Conservation (phyloP, 2,888 invertebrate genomes). For the Andrena dorsata region DNA sequence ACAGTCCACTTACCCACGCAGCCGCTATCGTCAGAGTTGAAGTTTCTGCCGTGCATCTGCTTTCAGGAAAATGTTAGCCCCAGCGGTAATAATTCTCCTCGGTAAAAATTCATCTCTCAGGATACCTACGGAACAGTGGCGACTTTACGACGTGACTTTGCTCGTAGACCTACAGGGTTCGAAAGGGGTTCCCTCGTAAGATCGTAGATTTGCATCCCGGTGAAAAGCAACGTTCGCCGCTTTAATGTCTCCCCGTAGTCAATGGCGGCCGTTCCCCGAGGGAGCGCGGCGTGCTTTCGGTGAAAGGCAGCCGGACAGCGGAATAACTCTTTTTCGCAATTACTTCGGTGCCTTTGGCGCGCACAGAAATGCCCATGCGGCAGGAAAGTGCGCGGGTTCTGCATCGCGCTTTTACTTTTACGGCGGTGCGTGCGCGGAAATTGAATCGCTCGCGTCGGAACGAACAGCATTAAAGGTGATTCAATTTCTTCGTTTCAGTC, state of each 20-base stretch:
- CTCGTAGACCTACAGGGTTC: conserved; percentile 5
- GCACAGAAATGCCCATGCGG: conserved; percentile 29
- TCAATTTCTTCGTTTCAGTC: conserved; percentile 33
- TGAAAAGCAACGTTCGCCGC: conserved; percentile 62
- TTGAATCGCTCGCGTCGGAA: conserved; percentile 49
- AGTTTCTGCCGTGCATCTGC: not conserved
- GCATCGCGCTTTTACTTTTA: conserved; percentile 35
- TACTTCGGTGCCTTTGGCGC: conserved; percentile 61
- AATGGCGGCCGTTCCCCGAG: conserved; percentile 28
- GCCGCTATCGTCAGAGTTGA: no score
- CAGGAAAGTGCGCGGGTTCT: conserved; percentile 17
- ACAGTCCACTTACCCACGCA: no score
- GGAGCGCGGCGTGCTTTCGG: conserved; percentile 52
- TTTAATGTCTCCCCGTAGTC: conserved; percentile 55
- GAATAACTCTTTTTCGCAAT: conserved; percentile 70
- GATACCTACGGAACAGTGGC: not conserved
- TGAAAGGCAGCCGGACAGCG: conserved; percentile 61
- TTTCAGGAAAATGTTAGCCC: not conserved
- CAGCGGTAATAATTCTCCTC: not conserved
- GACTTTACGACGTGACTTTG: not conserved
- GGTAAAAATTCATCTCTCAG: conserved; percentile 2
- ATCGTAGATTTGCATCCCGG: conserved; percentile 63
- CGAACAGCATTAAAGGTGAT: conserved; percentile 40
- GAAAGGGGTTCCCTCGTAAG: conserved; percentile 61
- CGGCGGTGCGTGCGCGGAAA: conserved; percentile 44